Evolutionary conservation across 2,113 vertebrate species (phyloP), one percentile per base, ranked within the genome.

Genomic region (Gymnobelideus leadbeateri): DNA sequence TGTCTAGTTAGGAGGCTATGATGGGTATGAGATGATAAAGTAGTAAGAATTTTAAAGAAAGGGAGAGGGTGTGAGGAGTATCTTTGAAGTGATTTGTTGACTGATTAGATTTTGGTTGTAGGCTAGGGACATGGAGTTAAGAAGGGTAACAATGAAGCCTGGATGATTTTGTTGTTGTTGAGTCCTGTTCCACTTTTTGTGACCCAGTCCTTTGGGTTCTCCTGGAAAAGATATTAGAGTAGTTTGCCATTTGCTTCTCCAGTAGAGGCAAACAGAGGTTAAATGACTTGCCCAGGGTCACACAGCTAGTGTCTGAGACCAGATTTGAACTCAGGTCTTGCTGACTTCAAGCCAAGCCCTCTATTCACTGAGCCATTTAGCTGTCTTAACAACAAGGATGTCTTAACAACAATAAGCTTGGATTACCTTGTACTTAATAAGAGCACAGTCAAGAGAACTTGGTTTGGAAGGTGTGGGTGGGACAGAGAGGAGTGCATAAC

Each of bases 1-100:
- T 91, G 90, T 31, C 16, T 91, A 57, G 11, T 94, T 91, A 92
- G 37, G 54, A 57, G 77, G 8, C 14, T 16, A 91, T 95, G 61
- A 31, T 90, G 51, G 46, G 77, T 0, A 91, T 31, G 28, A 31
- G 28, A 11, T 61, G 57, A 61, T 31, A 47, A 77, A 23, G n/a
- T 24, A 92, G 24, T 9, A 84, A 6, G 5, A 1, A 10, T 94
- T 49, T 49, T 89, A 52, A 92, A 93, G 61, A 23, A 89, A 94
- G n/a, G 89, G 8, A 9, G 26, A n/a, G 46, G 43, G 51, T 77
- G 28, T 55, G 24, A 54, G 47, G 25, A 2, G 24, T 57, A 10
- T 28, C 10, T 57, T 49, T 57, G 26, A 31, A 57, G 26, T 26
- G 55, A 10, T 55, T 55, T 55, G 54, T 0, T 55, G 8, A 55